Base-by-base conservation (phyloP, 2,113 vertebrate species). In the Gopherus evgoodei region DNA sequence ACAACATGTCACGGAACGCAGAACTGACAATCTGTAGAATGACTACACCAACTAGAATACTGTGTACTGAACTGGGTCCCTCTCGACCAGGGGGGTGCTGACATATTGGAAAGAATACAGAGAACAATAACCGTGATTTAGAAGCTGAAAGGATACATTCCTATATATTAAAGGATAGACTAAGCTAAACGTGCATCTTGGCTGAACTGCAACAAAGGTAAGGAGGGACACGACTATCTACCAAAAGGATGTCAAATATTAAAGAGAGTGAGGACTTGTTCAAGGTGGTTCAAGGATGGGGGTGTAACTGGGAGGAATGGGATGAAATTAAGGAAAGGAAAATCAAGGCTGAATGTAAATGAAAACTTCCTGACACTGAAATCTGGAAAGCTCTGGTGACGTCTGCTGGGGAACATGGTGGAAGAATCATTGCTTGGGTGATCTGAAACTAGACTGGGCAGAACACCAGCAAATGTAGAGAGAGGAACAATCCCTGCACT, bases 161-260 rank as follows among this genome's bases (percentile, higher is more conserved):
- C 5, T 38, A 38, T 21, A 38, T 35, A 72, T 38, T 72, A 72
- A 72, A 72, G 65, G 35, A 72, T 21, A 38, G 35, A 72, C n/a
- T 38, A 72, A 42, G 29, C 4, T 2, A 0, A 0, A 1, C 21
- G 5, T 88, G 89, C 75, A 57, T 31, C 25, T 31, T 54, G 62
- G 72, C n/a, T 29, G 22, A 83, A 57, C 5, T 24, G 31, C n/a
- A 17, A 38, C 3, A 25, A 27, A 86, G 84, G 49, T n/a, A 12
- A n/a, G 62, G 12, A 52, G 62, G 12, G 5, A 69, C 19, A 19
- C 8, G 13, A 42, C 22, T 16, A 5, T 52, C 47, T 53, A 57
- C 24, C 25, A 54, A 27, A 29, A 29, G 50, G 11, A 50, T 27
- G 10, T 29, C 13, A 72, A 52, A n/a, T n/a, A 27, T 13, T 16